phyloP scores from a whole-genome alignment of 2,113 vertebrate genomes.

The Podarcis cretensis region DNA sequence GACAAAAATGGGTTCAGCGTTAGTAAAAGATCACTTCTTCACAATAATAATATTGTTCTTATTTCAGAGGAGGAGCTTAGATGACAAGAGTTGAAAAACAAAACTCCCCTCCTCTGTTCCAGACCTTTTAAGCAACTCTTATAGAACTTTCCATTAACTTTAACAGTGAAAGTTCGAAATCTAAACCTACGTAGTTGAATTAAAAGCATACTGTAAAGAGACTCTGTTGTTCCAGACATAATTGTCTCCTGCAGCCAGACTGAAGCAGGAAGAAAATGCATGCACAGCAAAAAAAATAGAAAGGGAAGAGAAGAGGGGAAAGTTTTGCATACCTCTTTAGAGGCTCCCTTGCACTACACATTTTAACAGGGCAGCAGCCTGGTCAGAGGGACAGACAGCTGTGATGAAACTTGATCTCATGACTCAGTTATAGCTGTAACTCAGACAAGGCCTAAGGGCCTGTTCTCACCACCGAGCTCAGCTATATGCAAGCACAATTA shows the following conservation, averaged over 20 bases:
- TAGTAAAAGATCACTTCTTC: background rate
- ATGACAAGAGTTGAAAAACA: background rate
- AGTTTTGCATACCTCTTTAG: background rate
- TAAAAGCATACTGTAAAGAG: background rate
- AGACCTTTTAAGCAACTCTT: background rate
- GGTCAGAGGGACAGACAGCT: conserved; percentile 2
- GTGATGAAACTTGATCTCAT: conserved; percentile 18
- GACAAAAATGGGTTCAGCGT: background rate
- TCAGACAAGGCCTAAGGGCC: conserved; percentile 14
- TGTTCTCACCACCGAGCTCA: conserved; percentile 16
- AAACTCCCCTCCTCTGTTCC: background rate
- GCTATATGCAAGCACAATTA: conserved; percentile 12
- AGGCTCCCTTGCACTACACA: background rate
- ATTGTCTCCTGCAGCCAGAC: background rate
- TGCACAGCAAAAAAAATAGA: background rate
- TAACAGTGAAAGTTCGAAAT: background rate
- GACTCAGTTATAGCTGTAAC: conserved; percentile 23
- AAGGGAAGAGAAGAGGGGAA: background rate
- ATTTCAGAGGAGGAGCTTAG: background rate
- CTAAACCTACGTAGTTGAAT: background rate
- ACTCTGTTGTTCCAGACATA: background rate
- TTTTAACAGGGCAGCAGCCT: background rate
- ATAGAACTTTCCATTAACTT: background rate
- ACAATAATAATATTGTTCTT: background rate
- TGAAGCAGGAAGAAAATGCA: conserved; percentile 1